These are phyloP conservation scores for Lonchura striata DNA, from an alignment of 2,113 vertebrate species.

Conservation along the genomic window DNA sequence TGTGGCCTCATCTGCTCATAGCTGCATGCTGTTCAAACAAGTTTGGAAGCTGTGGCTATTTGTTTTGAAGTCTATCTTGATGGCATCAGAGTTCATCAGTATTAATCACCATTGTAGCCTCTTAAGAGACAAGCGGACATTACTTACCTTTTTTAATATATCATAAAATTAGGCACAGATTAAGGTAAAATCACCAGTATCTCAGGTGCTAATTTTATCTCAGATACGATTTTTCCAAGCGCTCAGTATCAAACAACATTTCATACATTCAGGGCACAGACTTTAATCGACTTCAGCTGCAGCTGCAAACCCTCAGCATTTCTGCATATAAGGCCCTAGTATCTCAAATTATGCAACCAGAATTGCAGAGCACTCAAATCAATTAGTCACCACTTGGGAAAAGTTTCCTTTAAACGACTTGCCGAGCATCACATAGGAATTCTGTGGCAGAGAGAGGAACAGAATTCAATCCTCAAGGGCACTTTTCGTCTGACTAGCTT, in stretches of 20 bases:
- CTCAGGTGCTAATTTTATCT: conserved; percentile 23
- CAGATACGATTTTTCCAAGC: not conserved
- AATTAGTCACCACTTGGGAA: conserved; percentile 72
- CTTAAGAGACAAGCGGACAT: not conserved
- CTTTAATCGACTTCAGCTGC: conserved; percentile 55
- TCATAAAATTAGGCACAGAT: not conserved
- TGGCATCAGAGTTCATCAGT: not conserved
- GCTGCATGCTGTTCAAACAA: not conserved
- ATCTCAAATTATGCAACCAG: conserved; percentile 65
- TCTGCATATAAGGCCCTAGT: conserved; percentile 44
- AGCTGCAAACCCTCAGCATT: conserved; percentile 56
- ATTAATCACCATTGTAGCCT: not conserved
- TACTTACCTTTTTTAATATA: not conserved
- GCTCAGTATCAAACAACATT: conserved; percentile 13
- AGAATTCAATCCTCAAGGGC: conserved; percentile 62
- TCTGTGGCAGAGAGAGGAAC: conserved; percentile 57
- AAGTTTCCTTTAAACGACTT: conserved; percentile 66
- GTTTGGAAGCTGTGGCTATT: conserved; percentile 4
- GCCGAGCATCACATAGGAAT: conserved; percentile 61
- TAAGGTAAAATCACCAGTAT: not conserved
- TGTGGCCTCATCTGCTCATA: conserved; percentile 27
- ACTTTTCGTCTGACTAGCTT: conserved; percentile 58
- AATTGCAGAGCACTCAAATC: conserved; percentile 72
- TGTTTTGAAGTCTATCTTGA: conserved; percentile 20
- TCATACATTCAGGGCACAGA: conserved; percentile 31